Evolutionary conservation across 2,113 vertebrate species (phyloP), one percentile per base, ranked within the genome.

Genomic region (Passer domesticus): DNA sequence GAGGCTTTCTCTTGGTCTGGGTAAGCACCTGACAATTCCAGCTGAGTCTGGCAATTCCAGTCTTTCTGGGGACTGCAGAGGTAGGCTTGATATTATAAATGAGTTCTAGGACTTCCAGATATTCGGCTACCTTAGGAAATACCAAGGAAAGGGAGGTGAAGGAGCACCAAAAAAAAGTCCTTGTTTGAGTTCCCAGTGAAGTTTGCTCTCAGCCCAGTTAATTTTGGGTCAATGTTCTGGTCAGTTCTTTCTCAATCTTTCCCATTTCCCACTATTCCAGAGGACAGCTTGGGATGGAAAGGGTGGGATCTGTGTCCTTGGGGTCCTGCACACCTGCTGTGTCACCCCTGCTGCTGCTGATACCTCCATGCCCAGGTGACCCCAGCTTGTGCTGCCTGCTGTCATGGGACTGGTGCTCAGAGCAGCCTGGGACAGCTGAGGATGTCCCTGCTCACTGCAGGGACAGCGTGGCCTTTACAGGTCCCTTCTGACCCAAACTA

Each of bases 391-490:
- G 44, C 39, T 55, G 11, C 55, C 31, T 86, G 3, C 1, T 10
- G 2, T 11, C 4, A 0, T 28, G 28, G 37, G 21, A 13, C 53
- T 33, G 37, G 24, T 39, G 56, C 41, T 41, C 12, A 33, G 39
- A 46, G 74, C 33, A 52, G 1, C 63, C 73, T n/a, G 47, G 47
- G 70, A 8, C 24, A 46, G 60, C 44, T 60, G 78, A 30, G 31
- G 46, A 6, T 59, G 52, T 46, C 44, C 44, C 68, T 74, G 37
- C 33, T 74, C 52, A 5, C 27, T 24, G 43, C 59, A 66, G 77
- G 52, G 28, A 12, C 44, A 2, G 1, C 6, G 0, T 12, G 46
- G 60, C 10, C 23, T 44, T 20, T 16, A 8, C 46, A 14, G 41
- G 11, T 49, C 47, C 47, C 55, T 69, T 47, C 30, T 62, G 72